Base-by-base conservation (phyloP, 2,888 invertebrate species). In the Drosophila dives region DNA sequence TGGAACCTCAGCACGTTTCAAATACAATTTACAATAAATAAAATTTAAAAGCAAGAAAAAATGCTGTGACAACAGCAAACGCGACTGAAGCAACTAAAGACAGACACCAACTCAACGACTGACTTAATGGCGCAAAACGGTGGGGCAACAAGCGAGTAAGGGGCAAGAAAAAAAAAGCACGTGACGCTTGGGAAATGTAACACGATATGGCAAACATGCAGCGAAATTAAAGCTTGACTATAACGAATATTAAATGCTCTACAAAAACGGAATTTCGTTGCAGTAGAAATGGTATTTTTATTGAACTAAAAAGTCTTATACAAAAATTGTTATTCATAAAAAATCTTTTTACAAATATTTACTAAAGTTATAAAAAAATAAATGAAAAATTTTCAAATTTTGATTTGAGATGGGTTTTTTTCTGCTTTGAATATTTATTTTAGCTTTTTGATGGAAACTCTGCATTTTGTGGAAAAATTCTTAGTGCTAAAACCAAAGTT, bases 11-110 rank as follows among this genome's bases (percentile, higher is more conserved):
- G 86, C 85, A 87, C 88, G 86, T 88, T 86, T 88, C 86, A 86
- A 89, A 86, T 86, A 90, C 90, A 86, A 86, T 86, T 86, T 90
- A 88, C 88, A 86, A 90, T 86, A 86, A 86, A 86, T 86, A 86
- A 90, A 86, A 90, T 86, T 86, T 86, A 89, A 87, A 89, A 86
- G 85, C 88, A 75, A 75, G 75, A 75, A 74, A 74, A 80, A 82
- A 89, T 68, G 73, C 80, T 75, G 78, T 61, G 71, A 75, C 86
- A 80, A 75, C 66, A 63, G 53, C 59, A 69, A 51, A 50, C 51
- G 56, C 66, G 33, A 66, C 53, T 59, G 53, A 65, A 65, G 65
- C 66, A 56, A 59, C 58, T 56, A 65, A 60, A 65, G 81, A 77
- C 67, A 70, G 67, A 67, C 64, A 76, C 15, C 58, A 64, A 70